A percentile compares a stretch with the other conserved stretches of the same genome.
These are phyloP conservation scores for Monopterus albus DNA, from an alignment of 2,113 vertebrate species.

Conservation along the genomic window DNA sequence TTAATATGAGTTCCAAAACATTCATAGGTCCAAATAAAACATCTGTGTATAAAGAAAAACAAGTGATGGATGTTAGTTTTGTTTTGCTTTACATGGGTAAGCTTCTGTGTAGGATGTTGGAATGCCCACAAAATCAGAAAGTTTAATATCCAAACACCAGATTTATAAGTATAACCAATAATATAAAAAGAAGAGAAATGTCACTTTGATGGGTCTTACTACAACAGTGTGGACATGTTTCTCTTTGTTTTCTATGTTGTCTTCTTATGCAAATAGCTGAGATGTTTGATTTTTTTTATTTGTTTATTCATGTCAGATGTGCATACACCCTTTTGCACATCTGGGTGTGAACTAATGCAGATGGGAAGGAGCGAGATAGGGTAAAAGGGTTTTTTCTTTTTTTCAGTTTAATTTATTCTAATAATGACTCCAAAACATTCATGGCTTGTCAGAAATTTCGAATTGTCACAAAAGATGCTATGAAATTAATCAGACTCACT, in stretches of 20 bases:
- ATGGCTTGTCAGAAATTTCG: not conserved
- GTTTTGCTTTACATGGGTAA: not conserved
- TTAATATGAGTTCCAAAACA: not conserved
- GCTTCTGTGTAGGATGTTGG: slow-evolving; percentile 5
- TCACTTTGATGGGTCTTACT: not conserved
- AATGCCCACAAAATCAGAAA: not conserved
- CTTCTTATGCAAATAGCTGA: not conserved
- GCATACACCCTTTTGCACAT: no score
- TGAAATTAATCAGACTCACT: slow-evolving; percentile 21
- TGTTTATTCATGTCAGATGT: slow-evolving; percentile 10
- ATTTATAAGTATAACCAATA: not conserved
- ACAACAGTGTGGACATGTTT: not conserved
- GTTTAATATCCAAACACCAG: not conserved
- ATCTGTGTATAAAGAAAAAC: no score
- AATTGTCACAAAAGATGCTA: not conserved
- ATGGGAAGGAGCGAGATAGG: not conserved
- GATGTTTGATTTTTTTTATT: not conserved
- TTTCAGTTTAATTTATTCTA: not conserved
- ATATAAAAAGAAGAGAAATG: not conserved
- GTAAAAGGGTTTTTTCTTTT: slow-evolving; percentile 4
- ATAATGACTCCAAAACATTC: not conserved
- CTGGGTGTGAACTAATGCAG: not conserved
- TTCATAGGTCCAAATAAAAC: not conserved
- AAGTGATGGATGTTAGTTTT: no score
- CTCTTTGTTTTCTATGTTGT: no score